Percentiles rank a stretch among this genome's conserved stretches.
These are phyloP conservation scores for Philaenus spumarius DNA, from an alignment of 1,140 invertebrate species.

Conservation along the genomic window DNA sequence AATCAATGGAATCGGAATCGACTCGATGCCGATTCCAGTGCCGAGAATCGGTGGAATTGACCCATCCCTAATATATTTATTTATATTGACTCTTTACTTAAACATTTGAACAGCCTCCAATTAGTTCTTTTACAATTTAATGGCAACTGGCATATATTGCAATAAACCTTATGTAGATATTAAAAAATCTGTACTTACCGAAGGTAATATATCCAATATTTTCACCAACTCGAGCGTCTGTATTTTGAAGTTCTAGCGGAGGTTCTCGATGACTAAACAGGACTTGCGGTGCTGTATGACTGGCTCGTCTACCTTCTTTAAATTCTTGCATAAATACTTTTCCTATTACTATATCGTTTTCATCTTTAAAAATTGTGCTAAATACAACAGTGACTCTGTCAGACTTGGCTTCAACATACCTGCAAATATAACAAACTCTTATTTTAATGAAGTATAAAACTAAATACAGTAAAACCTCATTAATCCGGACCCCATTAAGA, in stretches of 20 bases:
- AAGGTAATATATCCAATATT: constrained; percentile 99
- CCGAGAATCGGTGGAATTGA: too few relatives aligned
- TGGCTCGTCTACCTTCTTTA: constrained; percentile 93
- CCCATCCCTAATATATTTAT: too few relatives aligned
- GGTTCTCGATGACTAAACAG: constrained; percentile 94
- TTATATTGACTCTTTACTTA: not conserved
- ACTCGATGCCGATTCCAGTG: too few relatives aligned
- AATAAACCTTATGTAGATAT: not conserved
- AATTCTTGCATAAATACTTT: constrained; percentile 99
- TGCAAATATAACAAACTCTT: constrained; percentile 45
- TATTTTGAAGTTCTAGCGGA: constrained; percentile 88
- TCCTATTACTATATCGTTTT: constrained; percentile 96
- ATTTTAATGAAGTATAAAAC: too few relatives aligned
- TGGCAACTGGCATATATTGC: too few relatives aligned
- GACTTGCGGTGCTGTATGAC: constrained; percentile 89
- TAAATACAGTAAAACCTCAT: too few relatives aligned
- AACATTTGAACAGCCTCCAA: not conserved
- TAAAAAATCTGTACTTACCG: constrained; percentile 51
- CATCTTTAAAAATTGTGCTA: constrained; percentile 96
- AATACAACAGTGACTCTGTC: constrained; percentile 99
- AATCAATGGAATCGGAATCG: too few relatives aligned
- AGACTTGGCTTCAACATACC: constrained; percentile 96
- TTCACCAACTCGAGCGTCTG: constrained; percentile 88
- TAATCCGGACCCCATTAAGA: too few relatives aligned
- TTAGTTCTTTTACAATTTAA: too few relatives aligned